Conservation (phyloP, 2,797 vertebrate species). For the Fistularia tabacaria region DNA sequence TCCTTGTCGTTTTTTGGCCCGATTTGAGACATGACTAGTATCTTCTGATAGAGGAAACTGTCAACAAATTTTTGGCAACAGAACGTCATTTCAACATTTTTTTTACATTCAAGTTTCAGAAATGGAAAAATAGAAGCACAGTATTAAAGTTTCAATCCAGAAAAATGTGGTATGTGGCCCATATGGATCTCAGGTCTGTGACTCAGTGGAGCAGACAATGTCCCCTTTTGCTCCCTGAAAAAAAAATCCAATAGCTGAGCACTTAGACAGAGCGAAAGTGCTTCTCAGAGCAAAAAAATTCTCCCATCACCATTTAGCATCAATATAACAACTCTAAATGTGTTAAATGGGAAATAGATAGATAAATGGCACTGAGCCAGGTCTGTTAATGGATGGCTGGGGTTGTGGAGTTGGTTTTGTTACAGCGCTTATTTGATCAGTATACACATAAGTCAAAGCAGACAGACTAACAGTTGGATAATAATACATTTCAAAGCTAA, state of each 20-base stretch:
- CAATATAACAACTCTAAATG: slow-evolving; percentile 16
- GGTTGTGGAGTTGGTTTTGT: slow-evolving; percentile 8
- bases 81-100: background rate
- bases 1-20: slow-evolving; percentile 16
- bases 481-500: too few relatives aligned
- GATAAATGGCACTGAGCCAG: slow-evolving; percentile 14
- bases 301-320: slow-evolving; percentile 11
- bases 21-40: slow-evolving; percentile 18
- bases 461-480: too few relatives aligned
- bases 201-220: slow-evolving; percentile 16
- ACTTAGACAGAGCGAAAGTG: slow-evolving; percentile 21
- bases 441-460: slow-evolving; percentile 6
- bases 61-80: slow-evolving; percentile 4
- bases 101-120: background rate
- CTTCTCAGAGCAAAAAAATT: slow-evolving; percentile 12
- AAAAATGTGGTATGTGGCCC: background rate
- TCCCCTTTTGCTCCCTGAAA: slow-evolving; percentile 19
- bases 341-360: slow-evolving; percentile 18
- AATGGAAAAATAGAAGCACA: background rate
- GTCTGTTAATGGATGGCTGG: slow-evolving; percentile 6
- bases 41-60: slow-evolving; percentile 26
- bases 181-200: slow-evolving; percentile 13
- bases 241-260: slow-evolving; percentile 44
- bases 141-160: too few relatives aligned
- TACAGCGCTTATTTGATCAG: background rate